A percentile compares a stretch with the other conserved stretches of the same genome.
These are phyloP conservation scores for Drosophila mauritiana DNA, from an alignment of 1,140 invertebrate genomes.

Conservation along the genomic window DNA sequence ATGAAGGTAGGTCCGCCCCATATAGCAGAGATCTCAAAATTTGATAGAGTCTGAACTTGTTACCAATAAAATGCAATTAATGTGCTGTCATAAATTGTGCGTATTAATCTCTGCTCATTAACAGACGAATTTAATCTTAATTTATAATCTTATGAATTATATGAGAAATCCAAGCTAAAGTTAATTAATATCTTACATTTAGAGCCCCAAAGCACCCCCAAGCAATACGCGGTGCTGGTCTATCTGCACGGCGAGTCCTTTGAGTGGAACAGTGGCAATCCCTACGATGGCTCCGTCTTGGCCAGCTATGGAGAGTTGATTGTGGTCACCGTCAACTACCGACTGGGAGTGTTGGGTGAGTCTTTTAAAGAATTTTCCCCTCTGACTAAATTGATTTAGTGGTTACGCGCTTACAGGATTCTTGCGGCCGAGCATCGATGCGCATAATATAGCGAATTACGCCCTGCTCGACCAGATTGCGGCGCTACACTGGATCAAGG, in stretches of 20 bases:
- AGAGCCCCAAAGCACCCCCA: slow-evolving; percentile 26
- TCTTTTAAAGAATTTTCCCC: background rate
- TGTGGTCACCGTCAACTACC: slow-evolving; percentile 96
- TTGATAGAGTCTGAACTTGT: background rate
- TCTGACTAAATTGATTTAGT: background rate
- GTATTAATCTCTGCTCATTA: no score
- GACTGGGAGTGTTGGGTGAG: slow-evolving; percentile 95
- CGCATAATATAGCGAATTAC: slow-evolving; percentile 92
- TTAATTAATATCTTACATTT: no score
- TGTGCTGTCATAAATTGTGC: background rate
- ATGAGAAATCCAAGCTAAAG: background rate
- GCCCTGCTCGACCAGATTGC: slow-evolving; percentile 95
- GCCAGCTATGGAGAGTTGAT: slow-evolving; percentile 95
- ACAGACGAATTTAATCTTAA: no score
- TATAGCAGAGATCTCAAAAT: background rate
- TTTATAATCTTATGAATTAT: no score
- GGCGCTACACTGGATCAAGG: slow-evolving; percentile 94
- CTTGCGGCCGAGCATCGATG: slow-evolving; percentile 89
- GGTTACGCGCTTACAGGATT: slow-evolving; percentile 88
- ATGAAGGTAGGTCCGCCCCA: slow-evolving; percentile 86
- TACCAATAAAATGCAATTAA: background rate
- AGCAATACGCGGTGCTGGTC: slow-evolving; percentile 91
- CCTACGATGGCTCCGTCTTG: slow-evolving; percentile 95
- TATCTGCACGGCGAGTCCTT: slow-evolving; percentile 97
- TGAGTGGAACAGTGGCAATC: slow-evolving; percentile 96